Evolutionary conservation across 1,140 invertebrate species (phyloP), one percentile per base, ranked within the genome.

Genomic region (Tetramorium alpestre): DNA sequence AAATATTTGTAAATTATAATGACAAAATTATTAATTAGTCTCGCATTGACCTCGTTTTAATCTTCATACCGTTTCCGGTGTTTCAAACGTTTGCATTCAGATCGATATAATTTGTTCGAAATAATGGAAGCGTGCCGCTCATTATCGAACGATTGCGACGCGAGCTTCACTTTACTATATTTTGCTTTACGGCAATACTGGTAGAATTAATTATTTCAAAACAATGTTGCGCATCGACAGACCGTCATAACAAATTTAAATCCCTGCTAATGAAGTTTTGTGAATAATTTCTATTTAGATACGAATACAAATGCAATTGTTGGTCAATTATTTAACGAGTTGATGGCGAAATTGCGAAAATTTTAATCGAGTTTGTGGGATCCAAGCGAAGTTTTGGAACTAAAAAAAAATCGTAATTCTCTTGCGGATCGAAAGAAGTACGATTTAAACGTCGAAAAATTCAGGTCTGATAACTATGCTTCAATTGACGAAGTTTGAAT

Each of bases 131-230:
- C 16, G 47, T 69, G n/a, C 22, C 33, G 47, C 64, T 81, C 47
- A 81, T 81, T 70, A 81, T 70, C 33, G 33, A 38, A 16, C 47
- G 33, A 81, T 25, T 70, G 44, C 41, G 41, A 64, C 44, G 38
- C 56, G 41, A 78, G 60, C 44, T 65, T 25, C 25, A 47, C 49
- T 65, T 28, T 41, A 22, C 13, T 70, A 60, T 70, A 70, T 22
- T 81, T 47, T 70, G 7, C 18, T 13, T 3, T 22, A 47, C 22
- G 13, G n/a, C 47, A 54, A 81, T 70, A 81, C 54, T 54, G 77
- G 60, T 62, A 47, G 16, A 76, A 81, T 81, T 81, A 81, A 81
- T 81, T 81, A 81, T 69, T 81, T 81, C 64, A 56, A 81, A 81
- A 81, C 65, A 81, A 56, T 38, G 47, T 69, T 54, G 28, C 41